Conservation (phyloP, 2,113 vertebrate species). For the Zonotrichia leucophrys region DNA sequence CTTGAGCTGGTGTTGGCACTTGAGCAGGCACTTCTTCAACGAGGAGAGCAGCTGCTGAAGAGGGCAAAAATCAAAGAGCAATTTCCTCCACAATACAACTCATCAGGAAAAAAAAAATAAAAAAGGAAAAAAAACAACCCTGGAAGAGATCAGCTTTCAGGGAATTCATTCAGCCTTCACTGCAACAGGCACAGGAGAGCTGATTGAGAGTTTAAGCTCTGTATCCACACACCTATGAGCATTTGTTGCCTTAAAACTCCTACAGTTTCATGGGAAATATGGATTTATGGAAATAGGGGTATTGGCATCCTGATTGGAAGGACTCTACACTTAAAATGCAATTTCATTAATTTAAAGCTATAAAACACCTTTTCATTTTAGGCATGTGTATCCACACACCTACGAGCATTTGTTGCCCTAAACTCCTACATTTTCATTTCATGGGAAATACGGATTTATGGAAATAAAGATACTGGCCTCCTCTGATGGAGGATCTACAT, state of each 20-base stretch:
- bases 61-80: slow-evolving; percentile 4
- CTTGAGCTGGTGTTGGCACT: background rate
- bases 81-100: background rate
- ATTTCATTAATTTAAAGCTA: background rate
- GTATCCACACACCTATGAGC: background rate
- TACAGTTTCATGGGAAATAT: fast-evolving
- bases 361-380: background rate
- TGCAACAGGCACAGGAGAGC: background rate
- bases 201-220: background rate
- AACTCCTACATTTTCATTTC: background rate
- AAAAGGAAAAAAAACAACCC: background rate
- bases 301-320: fast-evolving
- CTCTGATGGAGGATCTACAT: fast-evolving
- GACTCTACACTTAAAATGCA: background rate
- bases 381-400: background rate
- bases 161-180: background rate
- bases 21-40: background rate
- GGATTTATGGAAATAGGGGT: fast-evolving
- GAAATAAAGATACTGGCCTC: fast-evolving
- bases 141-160: background rate
- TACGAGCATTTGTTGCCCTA: background rate
- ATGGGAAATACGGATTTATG: fast-evolving
- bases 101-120: background rate
- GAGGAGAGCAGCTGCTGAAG: slow-evolving; percentile 3
- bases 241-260: background rate